These are phyloP conservation scores for Thermophis baileyi DNA, from an alignment of 2,113 vertebrate species.

Conservation along the genomic window DNA sequence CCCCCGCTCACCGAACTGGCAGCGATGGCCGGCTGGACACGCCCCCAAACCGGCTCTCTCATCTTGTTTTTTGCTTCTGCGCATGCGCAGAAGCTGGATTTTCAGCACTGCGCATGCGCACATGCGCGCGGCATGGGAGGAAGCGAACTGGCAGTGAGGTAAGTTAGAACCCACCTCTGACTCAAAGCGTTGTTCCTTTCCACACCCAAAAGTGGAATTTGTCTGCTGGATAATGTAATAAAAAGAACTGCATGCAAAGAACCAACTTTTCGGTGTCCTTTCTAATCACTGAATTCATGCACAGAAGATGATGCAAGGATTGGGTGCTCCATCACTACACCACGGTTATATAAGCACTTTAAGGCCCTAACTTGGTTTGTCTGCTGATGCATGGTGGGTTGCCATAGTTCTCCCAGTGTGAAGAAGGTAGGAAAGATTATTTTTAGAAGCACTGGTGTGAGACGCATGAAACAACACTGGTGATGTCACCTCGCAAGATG, in stretches of 20 bases:
- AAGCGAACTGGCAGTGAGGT: too few species aligned
- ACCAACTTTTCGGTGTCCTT: not conserved
- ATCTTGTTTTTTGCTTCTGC: too few species aligned
- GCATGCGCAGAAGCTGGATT: too few species aligned
- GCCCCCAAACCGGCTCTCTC: too few species aligned
- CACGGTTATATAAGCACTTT: too few species aligned
- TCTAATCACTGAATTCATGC: not conserved
- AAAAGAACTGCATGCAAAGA: not conserved
- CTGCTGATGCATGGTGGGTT: not conserved
- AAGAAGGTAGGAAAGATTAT: not conserved
- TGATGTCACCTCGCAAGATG: not conserved
- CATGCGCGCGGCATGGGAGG: too few species aligned
- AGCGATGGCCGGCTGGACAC: too few species aligned
- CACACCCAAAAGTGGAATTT: not conserved
- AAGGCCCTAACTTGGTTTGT: not conserved
- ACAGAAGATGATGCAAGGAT: not conserved
- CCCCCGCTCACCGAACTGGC: too few species aligned
- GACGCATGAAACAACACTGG: not conserved
- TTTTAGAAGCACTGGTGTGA: not conserved
- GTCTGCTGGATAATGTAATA: not conserved
- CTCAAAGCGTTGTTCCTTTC: not conserved
- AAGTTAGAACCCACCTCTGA: too few species aligned
- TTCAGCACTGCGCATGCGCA: too few species aligned
- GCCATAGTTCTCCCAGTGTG: not conserved
- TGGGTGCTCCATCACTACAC: not conserved